Evolutionary conservation across 2,113 vertebrate genomes (phyloP), one percentile per base, ranked within the genome.

Genomic region (Condylura cristata): DNA sequence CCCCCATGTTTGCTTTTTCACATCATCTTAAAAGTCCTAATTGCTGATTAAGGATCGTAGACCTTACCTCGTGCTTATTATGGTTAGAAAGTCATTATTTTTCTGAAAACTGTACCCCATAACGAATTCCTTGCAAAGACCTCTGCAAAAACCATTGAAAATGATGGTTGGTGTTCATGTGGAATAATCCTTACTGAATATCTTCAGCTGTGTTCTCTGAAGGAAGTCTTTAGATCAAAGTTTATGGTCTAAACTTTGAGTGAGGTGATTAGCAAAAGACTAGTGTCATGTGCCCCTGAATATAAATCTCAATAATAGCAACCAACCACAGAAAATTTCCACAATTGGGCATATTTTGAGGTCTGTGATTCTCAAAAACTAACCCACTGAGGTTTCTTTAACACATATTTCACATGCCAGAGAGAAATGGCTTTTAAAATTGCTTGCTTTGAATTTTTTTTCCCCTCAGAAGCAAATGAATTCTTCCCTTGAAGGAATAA

Each of bases 381-480:
- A 68, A 18, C 78, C 18, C 30, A 34, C 34, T 53, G 16, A 11
- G n/a, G 7, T 89, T 39, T 90, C 72, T 86, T 39, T 61, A 70
- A 37, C 41, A 51, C 20, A 12, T 26, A 26, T 82, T 79, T 88
- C 32, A 41, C 78, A 34, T 74, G 90, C 82, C 65, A 76, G 30
- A 89, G n/a, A 89, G 46, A 51, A 85, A 88, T 78, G 20, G 17
- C 58, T 83, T 86, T 95, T 90, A 87, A 95, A 95, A 51, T 65
- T 39, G 48, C 0, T 0, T 68, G 75, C 30, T 34, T 89, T 75
- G 20, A 95, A 82, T 81, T 16, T 7, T 26, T 80, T 81, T 65
- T n/a, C 81, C 72, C 51, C 84, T 72, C 22, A 70, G 26, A 61
- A 90, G 71, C 39, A 86, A 83, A 81, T 85, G 30, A 90, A 37